These are phyloP conservation scores for Drosophila grimshawi DNA, from an alignment of 1,140 invertebrate species.

Conservation along the genomic window DNA sequence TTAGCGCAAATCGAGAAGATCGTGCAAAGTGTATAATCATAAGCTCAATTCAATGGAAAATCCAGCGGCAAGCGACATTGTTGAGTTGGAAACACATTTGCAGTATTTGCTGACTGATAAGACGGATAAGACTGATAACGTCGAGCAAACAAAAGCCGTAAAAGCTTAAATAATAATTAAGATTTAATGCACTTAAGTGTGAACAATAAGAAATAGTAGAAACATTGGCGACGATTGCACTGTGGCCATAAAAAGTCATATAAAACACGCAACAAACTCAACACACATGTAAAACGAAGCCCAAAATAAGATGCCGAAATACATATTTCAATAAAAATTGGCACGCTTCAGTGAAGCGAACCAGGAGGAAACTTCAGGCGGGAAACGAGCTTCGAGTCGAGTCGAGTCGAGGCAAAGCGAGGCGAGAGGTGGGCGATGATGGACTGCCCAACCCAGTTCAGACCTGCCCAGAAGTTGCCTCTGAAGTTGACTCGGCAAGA, in stretches of 20 bases:
- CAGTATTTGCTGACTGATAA: conserved; percentile 20
- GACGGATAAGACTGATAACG: not conserved
- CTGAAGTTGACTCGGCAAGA: conserved; percentile 11
- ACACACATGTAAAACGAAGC: conserved; percentile 30
- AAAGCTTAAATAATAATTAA: conserved; percentile 1
- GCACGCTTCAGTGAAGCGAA: conserved; percentile 78
- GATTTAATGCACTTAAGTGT: conserved; percentile 2
- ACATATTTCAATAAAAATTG: conserved; percentile 75
- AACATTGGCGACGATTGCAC: not conserved
- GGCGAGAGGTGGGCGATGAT: conserved; percentile 64
- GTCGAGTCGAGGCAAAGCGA: not conserved
- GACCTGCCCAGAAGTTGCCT: conserved; percentile 32
- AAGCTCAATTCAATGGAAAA: conserved; percentile 19
- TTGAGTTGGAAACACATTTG: not conserved
- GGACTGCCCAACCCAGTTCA: conserved; percentile 58
- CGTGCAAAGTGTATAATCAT: conserved; percentile 42
- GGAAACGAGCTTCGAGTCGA: conserved; percentile 7
- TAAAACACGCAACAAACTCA: conserved; percentile 36
- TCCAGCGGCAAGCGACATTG: not conserved
- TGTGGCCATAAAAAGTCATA: conserved; percentile 22
- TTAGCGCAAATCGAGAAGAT: conserved; percentile 29
- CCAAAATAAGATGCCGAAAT: conserved; percentile 67
- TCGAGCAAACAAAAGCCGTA: not conserved
- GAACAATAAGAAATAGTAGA: conserved; percentile 3
- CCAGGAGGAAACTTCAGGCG: conserved; percentile 32